Evolutionary conservation across 2,888 invertebrate genomes (phyloP).

Genomic region (Mimas tiliae): DNA sequence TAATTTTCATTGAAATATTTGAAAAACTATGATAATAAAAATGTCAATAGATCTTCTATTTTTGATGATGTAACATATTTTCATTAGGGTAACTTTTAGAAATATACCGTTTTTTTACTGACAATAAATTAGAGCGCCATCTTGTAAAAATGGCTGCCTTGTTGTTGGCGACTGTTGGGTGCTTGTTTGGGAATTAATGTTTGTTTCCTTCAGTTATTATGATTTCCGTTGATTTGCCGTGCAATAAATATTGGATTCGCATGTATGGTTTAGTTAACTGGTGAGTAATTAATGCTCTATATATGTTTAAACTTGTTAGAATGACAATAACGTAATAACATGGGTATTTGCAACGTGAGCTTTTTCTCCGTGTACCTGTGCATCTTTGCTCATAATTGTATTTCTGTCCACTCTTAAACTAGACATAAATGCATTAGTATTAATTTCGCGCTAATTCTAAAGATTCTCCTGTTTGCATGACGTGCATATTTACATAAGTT

Average conservation of each 20-base stretch:
- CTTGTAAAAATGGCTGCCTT: slow-evolving; percentile 80
- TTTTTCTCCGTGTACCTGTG: slow-evolving; percentile 44
- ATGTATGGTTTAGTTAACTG: slow-evolving; percentile 54
- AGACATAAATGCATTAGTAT: neutral
- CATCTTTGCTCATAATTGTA: slow-evolving; percentile 33
- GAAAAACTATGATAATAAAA: too few species aligned
- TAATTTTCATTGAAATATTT: too few species aligned
- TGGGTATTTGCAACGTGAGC: slow-evolving; percentile 70
- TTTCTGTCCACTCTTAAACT: neutral
- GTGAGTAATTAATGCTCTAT: slow-evolving; percentile 54
- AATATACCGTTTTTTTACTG: slow-evolving; percentile 25
- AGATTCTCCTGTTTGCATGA: slow-evolving; percentile 13
- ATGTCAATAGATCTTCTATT: too few species aligned
- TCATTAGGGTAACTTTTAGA: neutral
- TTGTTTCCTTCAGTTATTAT: slow-evolving; percentile 73
- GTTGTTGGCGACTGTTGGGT: slow-evolving; percentile 82
- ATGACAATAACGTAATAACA: slow-evolving; percentile 44
- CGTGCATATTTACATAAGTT: slow-evolving; percentile 53
- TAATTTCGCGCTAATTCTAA: slow-evolving; percentile 2
- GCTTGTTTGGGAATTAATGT: slow-evolving; percentile 78
- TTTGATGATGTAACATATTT: too few species aligned
- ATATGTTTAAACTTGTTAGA: slow-evolving; percentile 24
- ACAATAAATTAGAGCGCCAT: slow-evolving; percentile 55
- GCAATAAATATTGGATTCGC: slow-evolving; percentile 52
- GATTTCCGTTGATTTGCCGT: slow-evolving; percentile 57